Evolutionary conservation across 1,140 invertebrate genomes (phyloP).

Genomic region (Drosophila seguyi): DNA sequence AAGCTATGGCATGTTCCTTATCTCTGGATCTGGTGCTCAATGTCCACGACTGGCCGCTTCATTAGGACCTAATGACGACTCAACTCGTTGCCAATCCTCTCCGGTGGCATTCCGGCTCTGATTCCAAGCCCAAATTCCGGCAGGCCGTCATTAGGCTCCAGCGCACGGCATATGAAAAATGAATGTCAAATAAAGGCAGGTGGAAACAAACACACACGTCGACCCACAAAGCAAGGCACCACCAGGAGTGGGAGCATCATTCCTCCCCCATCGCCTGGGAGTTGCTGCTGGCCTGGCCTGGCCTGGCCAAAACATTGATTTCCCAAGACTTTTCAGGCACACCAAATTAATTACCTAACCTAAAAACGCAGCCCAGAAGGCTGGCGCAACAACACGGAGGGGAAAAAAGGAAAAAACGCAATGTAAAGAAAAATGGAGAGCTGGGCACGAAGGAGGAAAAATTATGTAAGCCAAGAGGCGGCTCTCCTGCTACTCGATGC

Average conservation of each 20-base stretch:
- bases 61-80: constrained; percentile 69
- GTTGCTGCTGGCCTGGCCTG: constrained; percentile 19
- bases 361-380: constrained; percentile 63
- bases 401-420: constrained; percentile 19
- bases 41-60: constrained; percentile 36
- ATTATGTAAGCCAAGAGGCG: constrained; percentile 58
- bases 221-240: constrained; percentile 18
- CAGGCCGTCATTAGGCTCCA: constrained; percentile 62
- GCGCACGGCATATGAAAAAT: constrained; percentile 73
- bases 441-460: constrained; percentile 23
- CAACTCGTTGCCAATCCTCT: constrained; percentile 24
- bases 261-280: constrained; percentile 51
- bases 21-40: constrained; percentile 17
- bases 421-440: constrained; percentile 3
- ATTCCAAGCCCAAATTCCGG: constrained; percentile 21
- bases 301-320: constrained; percentile 71
- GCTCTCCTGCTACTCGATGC: constrained; percentile 39
- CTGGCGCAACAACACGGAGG: constrained; percentile 22
- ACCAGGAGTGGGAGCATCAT: constrained; percentile 24
- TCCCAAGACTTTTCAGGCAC: constrained; percentile 77
- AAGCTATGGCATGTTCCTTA: constrained; percentile 36
- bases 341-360: constrained; percentile 83
- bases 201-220: constrained; percentile 25
- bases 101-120: constrained; percentile 20
- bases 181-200: constrained; percentile 54